Evolutionary conservation across 1,140 invertebrate genomes (phyloP).

Genomic region (Archegozetes longisetosus): DNA sequence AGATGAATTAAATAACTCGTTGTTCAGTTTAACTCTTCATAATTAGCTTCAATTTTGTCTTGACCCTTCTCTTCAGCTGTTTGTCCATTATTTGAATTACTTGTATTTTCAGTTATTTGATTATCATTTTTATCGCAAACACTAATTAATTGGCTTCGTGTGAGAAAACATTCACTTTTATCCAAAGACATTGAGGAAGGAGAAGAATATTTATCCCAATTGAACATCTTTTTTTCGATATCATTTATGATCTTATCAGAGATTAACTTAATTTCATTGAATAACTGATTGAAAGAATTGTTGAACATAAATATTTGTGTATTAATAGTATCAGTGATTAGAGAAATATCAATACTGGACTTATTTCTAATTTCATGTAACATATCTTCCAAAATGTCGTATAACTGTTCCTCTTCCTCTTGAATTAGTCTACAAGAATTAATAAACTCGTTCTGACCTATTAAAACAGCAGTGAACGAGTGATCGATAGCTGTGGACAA

Average conservation of each 20-base stretch:
- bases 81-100: neutral
- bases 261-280: neutral
- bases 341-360: constrained; percentile 24
- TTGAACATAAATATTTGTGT: neutral
- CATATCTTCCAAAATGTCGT: constrained; percentile 38
- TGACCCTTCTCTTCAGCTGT: too few relatives aligned
- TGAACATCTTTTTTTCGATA: neutral
- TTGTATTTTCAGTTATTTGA: neutral
- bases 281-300: neutral
- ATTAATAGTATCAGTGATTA: neutral
- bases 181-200: neutral
- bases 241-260: neutral
- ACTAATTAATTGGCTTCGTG: neutral
- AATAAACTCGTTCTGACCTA: constrained; percentile 39
- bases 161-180: neutral
- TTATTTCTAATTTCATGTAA: constrained; percentile 39
- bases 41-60: neutral
- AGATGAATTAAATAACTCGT: neutral
- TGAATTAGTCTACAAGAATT: constrained; percentile 41
- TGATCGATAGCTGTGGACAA: constrained; percentile 27
- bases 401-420: constrained; percentile 39
- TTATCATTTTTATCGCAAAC: too few relatives aligned
- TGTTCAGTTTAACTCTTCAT: neutral
- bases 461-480: constrained; percentile 36
- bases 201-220: neutral